Percentiles rank a stretch among this genome's conserved stretches.
Conservation (phyloP, 30 jellyfish, hydroid and myxozoan genomes). For the Aurelia sp. region DNA sequence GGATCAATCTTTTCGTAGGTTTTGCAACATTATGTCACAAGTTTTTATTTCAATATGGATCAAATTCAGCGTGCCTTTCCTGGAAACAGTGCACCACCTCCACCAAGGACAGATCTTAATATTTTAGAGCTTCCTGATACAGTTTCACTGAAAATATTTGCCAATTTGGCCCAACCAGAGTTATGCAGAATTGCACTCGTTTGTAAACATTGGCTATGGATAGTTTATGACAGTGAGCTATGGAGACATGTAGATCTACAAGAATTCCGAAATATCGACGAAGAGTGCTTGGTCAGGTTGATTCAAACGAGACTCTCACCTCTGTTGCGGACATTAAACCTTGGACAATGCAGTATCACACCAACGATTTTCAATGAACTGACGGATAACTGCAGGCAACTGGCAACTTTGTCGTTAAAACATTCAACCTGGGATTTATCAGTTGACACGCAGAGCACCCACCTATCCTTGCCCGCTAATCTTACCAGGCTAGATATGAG, state of each 20-base stretch:
- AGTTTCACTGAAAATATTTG: constrained; percentile 50
- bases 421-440: constrained; percentile 24
- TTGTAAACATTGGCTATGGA: constrained; percentile 75
- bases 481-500: constrained; percentile 56
- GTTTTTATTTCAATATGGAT: neutral
- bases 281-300: constrained; percentile 11
- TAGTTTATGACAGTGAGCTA: constrained; percentile 62
- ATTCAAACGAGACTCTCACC: constrained; percentile 72
- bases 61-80: constrained; percentile 5
- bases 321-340: constrained; percentile 45
- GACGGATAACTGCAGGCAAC: constrained; percentile 50
- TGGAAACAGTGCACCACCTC: neutral
- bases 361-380: constrained; percentile 47
- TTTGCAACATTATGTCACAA: too few relatives aligned
- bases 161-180: constrained; percentile 59
- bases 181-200: constrained; percentile 69
- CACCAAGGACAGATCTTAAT: neutral
- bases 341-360: constrained; percentile 33
- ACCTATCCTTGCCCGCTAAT: constrained; percentile 43
- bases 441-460: neutral
- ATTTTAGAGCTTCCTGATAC: constrained; percentile 67
- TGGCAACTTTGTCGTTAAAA: constrained; percentile 36
- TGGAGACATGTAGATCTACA: constrained; percentile 66
- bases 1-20: too few relatives aligned
- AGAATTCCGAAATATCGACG: constrained; percentile 29